phyloP scores from a whole-genome alignment of 2,888 invertebrate species.

The Acleris laterana region DNA sequence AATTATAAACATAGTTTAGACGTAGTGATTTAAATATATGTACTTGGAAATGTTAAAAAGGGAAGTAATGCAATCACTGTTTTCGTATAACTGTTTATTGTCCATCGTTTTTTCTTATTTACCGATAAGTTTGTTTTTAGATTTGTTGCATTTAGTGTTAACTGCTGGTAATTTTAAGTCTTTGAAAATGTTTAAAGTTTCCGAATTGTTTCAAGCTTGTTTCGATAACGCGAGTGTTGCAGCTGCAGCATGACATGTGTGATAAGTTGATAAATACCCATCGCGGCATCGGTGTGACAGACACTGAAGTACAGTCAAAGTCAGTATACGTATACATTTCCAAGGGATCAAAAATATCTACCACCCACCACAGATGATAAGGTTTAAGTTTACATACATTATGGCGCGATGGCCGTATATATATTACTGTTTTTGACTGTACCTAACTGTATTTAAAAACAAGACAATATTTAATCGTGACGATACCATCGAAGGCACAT shows the following conservation, averaged over 20 bases:
- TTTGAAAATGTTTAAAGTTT: too few species aligned
- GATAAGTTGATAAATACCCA: too few species aligned
- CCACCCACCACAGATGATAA: too few species aligned
- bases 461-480: background rate
- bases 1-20: conserved; percentile 56
- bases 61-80: conserved; percentile 71
- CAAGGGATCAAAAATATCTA: too few species aligned
- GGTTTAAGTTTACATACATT: too few species aligned
- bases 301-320: too few species aligned
- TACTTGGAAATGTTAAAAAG: conserved; percentile 58
- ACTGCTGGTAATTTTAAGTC: background rate
- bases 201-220: too few species aligned
- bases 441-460: conserved; percentile 1
- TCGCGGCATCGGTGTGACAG: too few species aligned
- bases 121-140: background rate
- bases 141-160: conserved; percentile 6
- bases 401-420: too few species aligned
- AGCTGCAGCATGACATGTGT: too few species aligned
- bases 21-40: conserved; percentile 48
- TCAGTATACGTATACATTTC: background rate
- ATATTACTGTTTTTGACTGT: background rate
- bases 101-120: conserved; percentile 7
- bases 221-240: too few species aligned
- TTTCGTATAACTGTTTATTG: background rate
- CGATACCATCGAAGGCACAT: conserved; percentile 7